Base-by-base conservation (phyloP, 2,888 invertebrate species). In the Piscicola geometra region DNA sequence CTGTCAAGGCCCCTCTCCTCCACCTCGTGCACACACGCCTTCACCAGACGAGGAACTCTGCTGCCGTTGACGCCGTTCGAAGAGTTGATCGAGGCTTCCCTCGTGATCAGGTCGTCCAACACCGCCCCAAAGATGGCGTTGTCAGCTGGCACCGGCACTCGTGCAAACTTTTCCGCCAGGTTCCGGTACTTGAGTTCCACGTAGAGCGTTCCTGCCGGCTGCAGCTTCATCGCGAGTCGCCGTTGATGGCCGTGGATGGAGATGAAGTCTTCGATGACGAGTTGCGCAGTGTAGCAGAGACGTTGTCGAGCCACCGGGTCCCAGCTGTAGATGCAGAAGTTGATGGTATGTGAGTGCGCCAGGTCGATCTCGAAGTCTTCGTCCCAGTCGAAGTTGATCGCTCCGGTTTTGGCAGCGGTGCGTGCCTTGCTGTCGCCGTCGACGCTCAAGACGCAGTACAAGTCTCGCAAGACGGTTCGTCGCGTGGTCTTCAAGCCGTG, bases 371-470 rank as follows among this genome's bases (percentile, higher is more conserved):
- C 98, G 84, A 99, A 99, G 28, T 94, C 94, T 86, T 99, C 99
- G 84, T 98, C 96, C 99, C 99, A 99, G 86, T 98, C 96, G 86
- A 97, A 98, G 84, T 94, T 93, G 70, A 96, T 89, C 85, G 96
- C 96, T 1, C 95, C 95, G 0, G 94, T 95, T 76, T 96, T 90
- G 36, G 97, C 94, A 82, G 96, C 96, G 35, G 96, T 97, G 76
- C 97, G 88, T 47, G 96, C 97, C 87, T 96, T 95, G 87, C 97
- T 96, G 69, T 95, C 92, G 77, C 94, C 89, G 86, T 97, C 97
- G 84, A 97, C 94, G 86, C 99, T 98, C 78, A 99, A 88, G 52
- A 99, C 98, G 86, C 98, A 98, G 86, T 99, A 99, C 77, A 99
- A 88, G 86, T 99, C 98, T 28, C 86, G 80, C 33, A 85, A 79